A percentile compares a stretch with the other conserved stretches of the same genome.
Evolutionary conservation across 2,888 invertebrate species (phyloP).

Genomic region (Ornithoptera alexandrae): DNA sequence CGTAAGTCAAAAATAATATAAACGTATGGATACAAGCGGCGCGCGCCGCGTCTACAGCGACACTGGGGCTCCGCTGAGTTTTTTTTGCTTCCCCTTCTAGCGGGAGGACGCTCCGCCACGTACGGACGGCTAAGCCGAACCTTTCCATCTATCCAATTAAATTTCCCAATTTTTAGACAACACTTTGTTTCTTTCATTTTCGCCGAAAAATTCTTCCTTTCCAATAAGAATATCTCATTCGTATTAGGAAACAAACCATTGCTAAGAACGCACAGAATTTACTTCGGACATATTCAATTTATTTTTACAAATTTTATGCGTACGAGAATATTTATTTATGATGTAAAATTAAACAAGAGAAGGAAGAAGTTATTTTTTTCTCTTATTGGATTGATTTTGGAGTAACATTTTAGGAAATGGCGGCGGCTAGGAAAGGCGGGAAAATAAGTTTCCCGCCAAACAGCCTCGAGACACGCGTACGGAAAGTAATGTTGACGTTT

Average conservation of each 20-base stretch:
- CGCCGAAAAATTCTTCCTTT: not conserved
- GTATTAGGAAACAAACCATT: too few species aligned
- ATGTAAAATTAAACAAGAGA: not conserved
- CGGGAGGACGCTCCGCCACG: slow-evolving; percentile 67
- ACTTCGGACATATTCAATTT: too few species aligned
- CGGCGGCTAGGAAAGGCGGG: slow-evolving; percentile 67
- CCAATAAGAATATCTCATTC: not conserved
- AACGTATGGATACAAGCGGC: slow-evolving; percentile 70
- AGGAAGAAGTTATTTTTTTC: not conserved
- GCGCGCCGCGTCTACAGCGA: slow-evolving; percentile 68
- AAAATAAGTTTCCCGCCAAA: slow-evolving; percentile 75
- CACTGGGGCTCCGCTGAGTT: slow-evolving; percentile 58
- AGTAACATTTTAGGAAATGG: slow-evolving; percentile 53
- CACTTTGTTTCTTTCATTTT: not conserved
- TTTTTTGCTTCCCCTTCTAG: slow-evolving; percentile 70
- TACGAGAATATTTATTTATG: too few species aligned
- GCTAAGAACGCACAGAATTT: too few species aligned
- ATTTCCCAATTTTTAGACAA: slow-evolving; percentile 17
- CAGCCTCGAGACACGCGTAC: slow-evolving; percentile 68
- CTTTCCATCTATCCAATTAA: slow-evolving; percentile 35
- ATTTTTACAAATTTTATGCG: too few species aligned
- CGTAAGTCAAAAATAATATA: slow-evolving; percentile 75
- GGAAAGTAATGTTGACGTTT: slow-evolving; percentile 64
- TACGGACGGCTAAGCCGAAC: slow-evolving; percentile 33
- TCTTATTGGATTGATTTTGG: slow-evolving; percentile 65